Evolutionary conservation across 2,797 vertebrate genomes (phyloP).

Genomic region (Sarcoramphus papa): DNA sequence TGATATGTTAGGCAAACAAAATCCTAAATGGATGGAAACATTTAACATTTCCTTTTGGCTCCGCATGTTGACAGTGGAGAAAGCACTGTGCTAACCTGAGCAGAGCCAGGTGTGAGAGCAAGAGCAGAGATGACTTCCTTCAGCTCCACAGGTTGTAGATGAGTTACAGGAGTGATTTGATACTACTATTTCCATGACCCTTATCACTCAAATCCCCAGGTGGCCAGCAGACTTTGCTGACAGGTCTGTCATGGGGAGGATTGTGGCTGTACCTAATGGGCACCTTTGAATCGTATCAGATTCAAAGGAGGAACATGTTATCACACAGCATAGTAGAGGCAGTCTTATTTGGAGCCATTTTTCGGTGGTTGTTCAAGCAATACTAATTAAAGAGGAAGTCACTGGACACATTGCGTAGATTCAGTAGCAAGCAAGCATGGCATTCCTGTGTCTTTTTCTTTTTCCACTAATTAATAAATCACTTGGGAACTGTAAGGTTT

Average conservation of each 20-base stretch:
- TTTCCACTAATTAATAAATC: conserved; percentile 15
- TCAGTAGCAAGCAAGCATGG: background rate
- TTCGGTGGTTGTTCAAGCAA: background rate
- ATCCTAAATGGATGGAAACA: background rate
- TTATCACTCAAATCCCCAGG: background rate
- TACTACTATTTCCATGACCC: background rate
- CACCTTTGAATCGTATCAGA: background rate
- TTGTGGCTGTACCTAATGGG: background rate
- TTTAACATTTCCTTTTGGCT: background rate
- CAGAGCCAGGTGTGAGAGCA: background rate
- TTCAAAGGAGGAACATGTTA: background rate
- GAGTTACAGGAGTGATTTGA: background rate
- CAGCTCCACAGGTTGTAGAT: background rate
- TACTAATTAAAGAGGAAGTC: conserved; percentile 13
- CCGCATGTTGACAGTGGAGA: background rate
- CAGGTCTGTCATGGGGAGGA: background rate
- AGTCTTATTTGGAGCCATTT: background rate
- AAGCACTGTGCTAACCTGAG: background rate
- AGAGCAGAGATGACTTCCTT: background rate
- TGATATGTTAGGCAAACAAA: background rate
- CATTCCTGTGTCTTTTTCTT: background rate
- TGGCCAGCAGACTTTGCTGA: background rate
- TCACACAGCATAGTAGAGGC: background rate
- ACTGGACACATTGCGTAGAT: background rate
- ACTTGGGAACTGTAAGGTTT: background rate